These are phyloP conservation scores for Blomia tropicalis DNA, from an alignment of 2,888 invertebrate genomes.

Conservation along the genomic window DNA sequence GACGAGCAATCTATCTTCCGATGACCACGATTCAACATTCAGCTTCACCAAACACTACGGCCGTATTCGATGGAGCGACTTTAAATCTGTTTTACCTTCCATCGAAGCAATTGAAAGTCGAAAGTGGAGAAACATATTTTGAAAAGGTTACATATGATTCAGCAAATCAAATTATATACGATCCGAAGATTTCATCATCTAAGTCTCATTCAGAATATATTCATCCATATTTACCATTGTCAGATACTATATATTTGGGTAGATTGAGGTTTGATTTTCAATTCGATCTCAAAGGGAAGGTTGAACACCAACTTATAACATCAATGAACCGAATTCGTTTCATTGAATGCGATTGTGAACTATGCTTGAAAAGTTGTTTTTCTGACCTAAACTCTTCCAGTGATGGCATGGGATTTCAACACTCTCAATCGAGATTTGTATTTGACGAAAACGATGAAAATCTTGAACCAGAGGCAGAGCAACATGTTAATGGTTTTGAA, in stretches of 20 bases:
- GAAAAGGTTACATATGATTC: background rate
- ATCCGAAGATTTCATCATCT: background rate
- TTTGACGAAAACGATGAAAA: background rate
- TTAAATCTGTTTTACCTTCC: background rate
- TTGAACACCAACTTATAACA: background rate
- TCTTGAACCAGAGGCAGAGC: background rate
- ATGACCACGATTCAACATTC: background rate
- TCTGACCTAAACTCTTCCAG: background rate
- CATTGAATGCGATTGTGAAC: background rate
- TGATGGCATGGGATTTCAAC: background rate
- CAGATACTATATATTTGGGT: background rate
- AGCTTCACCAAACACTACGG: background rate
- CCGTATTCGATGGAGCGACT: background rate
- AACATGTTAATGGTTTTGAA: too few relatives aligned
- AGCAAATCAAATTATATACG: background rate
- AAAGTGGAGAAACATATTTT: background rate
- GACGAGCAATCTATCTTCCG: conserved; percentile 4
- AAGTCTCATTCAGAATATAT: background rate
- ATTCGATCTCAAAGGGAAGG: background rate
- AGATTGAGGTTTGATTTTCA: background rate
- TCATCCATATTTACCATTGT: background rate
- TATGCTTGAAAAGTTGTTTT: background rate
- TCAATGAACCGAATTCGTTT: background rate
- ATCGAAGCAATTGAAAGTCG: background rate
- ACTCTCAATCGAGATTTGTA: background rate